A percentile compares a stretch with the other conserved stretches of the same genome.
Evolutionary conservation across 1,140 invertebrate genomes (phyloP).

Genomic region (Drosophila nasuta): DNA sequence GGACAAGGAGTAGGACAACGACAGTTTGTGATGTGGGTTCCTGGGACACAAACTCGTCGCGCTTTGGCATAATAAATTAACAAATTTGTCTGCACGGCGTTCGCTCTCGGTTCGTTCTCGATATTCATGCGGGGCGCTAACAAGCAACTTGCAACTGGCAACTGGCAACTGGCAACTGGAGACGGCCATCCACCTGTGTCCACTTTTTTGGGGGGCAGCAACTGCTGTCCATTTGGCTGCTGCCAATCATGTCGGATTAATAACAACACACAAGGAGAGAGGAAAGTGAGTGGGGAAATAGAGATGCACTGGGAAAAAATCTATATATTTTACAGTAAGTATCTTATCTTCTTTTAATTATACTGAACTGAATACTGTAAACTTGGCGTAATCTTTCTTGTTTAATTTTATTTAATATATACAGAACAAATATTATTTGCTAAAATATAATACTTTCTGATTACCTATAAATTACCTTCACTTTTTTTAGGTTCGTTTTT

Average conservation of each 20-base stretch:
- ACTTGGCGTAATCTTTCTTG: too few relatives aligned
- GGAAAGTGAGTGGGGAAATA: not conserved
- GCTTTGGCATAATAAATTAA: slow-evolving; percentile 80
- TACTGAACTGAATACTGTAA: too few relatives aligned
- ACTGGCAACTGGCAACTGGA: slow-evolving; percentile 42
- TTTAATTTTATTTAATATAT: too few relatives aligned
- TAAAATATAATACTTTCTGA: too few relatives aligned
- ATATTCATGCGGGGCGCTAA: slow-evolving; percentile 67
- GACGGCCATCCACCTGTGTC: slow-evolving; percentile 70
- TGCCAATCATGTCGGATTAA: slow-evolving; percentile 82
- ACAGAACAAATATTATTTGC: too few relatives aligned
- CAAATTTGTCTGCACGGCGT: slow-evolving; percentile 71
- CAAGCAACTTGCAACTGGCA: slow-evolving; percentile 34
- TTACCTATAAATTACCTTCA: too few relatives aligned
- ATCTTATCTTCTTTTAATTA: too few relatives aligned
- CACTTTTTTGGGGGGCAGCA: slow-evolving; percentile 30
- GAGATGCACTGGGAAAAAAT: too few relatives aligned
- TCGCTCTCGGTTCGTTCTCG: slow-evolving; percentile 32
- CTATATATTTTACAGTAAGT: too few relatives aligned
- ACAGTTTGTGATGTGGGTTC: not conserved
- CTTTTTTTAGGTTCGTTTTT: too few relatives aligned
- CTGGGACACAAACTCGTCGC: slow-evolving; percentile 20
- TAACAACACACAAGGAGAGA: slow-evolving; percentile 52
- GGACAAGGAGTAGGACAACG: not conserved
- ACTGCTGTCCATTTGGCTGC: slow-evolving; percentile 72